phyloP scores from a whole-genome alignment of 35 echinoderm and acorn worm genomes.

The Nesometra sesokonis region DNA sequence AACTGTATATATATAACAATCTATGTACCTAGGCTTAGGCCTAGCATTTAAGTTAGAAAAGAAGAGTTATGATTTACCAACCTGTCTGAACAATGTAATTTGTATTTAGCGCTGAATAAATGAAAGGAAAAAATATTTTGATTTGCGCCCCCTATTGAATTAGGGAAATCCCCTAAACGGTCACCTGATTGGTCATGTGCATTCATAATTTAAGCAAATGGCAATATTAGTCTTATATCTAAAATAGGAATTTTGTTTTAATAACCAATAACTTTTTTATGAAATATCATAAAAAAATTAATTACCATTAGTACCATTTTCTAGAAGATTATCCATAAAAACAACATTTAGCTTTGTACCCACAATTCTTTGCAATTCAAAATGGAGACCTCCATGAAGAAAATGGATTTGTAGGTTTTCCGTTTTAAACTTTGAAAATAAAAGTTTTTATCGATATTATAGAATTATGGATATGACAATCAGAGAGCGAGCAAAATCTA shows the following conservation, averaged over 20 bases:
- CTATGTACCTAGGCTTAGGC: no score
- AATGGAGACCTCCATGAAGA: not conserved
- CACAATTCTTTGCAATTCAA: not conserved
- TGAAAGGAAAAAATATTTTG: not conserved
- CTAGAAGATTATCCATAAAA: no score
- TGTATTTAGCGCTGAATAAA: no score
- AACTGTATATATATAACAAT: no score
- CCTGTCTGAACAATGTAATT: no score
- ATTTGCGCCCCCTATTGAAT: not conserved
- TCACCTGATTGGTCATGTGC: not conserved
- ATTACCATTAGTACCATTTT: no score
- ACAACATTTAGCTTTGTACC: not conserved
- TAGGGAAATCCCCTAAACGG: not conserved
- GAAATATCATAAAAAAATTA: no score
- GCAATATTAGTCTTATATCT: no score
- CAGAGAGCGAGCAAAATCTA: constrained; percentile 55
- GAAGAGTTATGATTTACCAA: no score
- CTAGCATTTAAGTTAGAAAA: no score
- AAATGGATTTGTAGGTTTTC: not conserved
- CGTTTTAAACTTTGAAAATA: not conserved
- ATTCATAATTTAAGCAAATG: not conserved
- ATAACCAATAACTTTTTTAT: no score
- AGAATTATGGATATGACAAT: constrained; percentile 29
- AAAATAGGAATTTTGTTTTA: no score
- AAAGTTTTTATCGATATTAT: not conserved